A percentile compares a stretch with the other conserved stretches of the same genome.
These are phyloP conservation scores for Nysson spinosus DNA, from an alignment of 2,888 invertebrate genomes.

Conservation along the genomic window DNA sequence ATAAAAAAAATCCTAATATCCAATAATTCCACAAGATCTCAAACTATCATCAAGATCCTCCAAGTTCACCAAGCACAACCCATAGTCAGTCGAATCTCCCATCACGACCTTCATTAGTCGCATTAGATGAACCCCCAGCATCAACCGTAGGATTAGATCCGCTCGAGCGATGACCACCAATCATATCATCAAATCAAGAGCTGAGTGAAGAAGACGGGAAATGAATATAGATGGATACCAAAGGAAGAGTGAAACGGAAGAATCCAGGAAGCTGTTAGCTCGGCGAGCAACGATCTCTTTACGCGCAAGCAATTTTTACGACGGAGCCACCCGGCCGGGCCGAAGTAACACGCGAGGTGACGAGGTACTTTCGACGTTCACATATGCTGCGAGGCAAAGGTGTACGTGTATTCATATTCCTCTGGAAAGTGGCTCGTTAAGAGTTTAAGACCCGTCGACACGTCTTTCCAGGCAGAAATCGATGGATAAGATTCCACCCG, in stretches of 20 bases:
- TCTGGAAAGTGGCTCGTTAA: constrained; percentile 52
- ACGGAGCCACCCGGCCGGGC: constrained; percentile 72
- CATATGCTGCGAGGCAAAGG: not conserved
- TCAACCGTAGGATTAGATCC: constrained; percentile 50
- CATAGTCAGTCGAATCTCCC: constrained; percentile 17
- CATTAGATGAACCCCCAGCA: constrained; percentile 58
- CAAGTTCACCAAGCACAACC: constrained; percentile 5
- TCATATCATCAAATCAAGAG: constrained; percentile 17
- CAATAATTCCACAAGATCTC: no score
- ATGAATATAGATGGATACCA: not conserved
- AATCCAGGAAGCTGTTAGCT: constrained; percentile 73
- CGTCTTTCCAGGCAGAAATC: constrained; percentile 9
- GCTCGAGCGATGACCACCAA: constrained; percentile 45
- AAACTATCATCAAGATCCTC: constrained; percentile 8
- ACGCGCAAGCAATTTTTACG: constrained; percentile 77
- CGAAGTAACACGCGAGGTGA: constrained; percentile 73
- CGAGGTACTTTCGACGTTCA: constrained; percentile 58
- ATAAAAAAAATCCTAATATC: no score
- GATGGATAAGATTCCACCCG: constrained; percentile 19
- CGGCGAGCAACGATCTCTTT: constrained; percentile 74
- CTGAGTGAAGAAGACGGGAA: not conserved
- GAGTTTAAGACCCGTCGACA: constrained; percentile 12
- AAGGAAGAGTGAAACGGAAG: constrained; percentile 32
- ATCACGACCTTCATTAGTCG: constrained; percentile 55
- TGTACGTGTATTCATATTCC: constrained; percentile 27